Base-by-base conservation (phyloP, 2,797 vertebrate species). In the Chelidonichthys spinosus region DNA sequence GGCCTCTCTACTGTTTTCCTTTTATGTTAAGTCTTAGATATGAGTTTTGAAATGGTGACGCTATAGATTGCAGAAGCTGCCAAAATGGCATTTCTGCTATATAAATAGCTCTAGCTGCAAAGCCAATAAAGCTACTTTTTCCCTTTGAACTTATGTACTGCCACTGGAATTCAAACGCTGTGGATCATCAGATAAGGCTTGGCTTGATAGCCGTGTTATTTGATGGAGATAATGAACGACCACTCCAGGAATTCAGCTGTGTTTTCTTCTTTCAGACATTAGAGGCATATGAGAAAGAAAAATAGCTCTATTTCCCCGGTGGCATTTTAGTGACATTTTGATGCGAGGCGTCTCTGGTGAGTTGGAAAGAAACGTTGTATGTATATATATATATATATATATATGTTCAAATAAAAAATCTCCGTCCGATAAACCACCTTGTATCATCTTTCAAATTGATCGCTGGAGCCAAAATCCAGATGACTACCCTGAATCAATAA, bases 251-350 rank as follows among this genome's bases (percentile, higher is more conserved):
- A 86, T 85, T 80, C 78, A 80, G 85, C 77, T 72, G 69, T 76
- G 71, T 74, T 85, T 84, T 86, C 70, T 83, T 82, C 74, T 63
- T 66, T 81, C 81, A 89, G 82, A 93, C 72, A 89, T 90, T 88
- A 84, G 74, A 84, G 60, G 82, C 82, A 82, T 79, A 76, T 78
- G 59, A 85, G 82, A 77, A 78, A 72, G 77, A 85, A 35, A 92
- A 87, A 93, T 76, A 78, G 82, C 76, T 91, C 86, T 53, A 90
- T 93, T 93, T 94, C 91, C 92, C 89, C 82, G 58, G 83, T 95
- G 94, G 92, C 93, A 94, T 95, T 95, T 94, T 93, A 90, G 88
- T 94, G 94, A 93, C 94, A 94, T 95, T 94, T 94, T 92, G 87
- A 93, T 93, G 88, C 84, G 91, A 92, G 84, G 90, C 79, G 78